A percentile compares a stretch with the other conserved stretches of the same genome.
These are phyloP conservation scores for Phalanger gymnotis DNA, from an alignment of 2,797 vertebrate genomes.

Conservation along the genomic window DNA sequence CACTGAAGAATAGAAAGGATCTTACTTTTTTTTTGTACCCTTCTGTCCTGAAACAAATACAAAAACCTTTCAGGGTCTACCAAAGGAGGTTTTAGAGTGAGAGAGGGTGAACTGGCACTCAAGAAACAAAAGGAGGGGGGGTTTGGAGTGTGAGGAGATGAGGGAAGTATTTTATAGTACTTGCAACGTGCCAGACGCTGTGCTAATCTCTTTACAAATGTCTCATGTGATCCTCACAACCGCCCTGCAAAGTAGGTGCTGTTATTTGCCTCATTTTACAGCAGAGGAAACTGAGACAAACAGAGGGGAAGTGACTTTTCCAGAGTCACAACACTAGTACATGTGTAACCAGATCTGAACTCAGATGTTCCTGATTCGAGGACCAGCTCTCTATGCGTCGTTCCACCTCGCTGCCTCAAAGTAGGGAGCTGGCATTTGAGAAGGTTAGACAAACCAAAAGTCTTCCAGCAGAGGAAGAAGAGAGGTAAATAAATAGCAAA, in stretches of 20 bases:
- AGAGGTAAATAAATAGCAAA: no score
- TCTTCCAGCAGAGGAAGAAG: no score
- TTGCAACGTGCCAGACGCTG: no score
- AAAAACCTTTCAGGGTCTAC: conserved; percentile 2
- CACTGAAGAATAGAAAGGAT: conserved; percentile 19
- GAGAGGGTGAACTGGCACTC: no score
- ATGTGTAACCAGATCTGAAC: background rate
- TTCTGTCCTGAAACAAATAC: conserved; percentile 38
- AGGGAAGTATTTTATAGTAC: no score
- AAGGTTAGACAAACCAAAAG: background rate
- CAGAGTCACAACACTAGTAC: background rate
- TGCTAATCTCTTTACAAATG: no score
- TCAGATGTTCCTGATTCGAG: background rate
- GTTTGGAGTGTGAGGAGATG: no score
- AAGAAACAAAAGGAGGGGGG: no score
- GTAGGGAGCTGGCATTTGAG: background rate
- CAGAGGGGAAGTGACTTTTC: background rate
- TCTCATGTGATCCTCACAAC: no score
- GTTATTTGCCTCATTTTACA: no score
- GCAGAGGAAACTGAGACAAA: background rate
- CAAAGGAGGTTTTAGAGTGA: no score
- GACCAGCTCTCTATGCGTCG: background rate
- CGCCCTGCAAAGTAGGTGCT: no score
- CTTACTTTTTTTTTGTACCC: conserved; percentile 44
- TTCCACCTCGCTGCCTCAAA: background rate